Conservation (phyloP, 2,888 invertebrate genomes). For the Fabriciana adippe region DNA sequence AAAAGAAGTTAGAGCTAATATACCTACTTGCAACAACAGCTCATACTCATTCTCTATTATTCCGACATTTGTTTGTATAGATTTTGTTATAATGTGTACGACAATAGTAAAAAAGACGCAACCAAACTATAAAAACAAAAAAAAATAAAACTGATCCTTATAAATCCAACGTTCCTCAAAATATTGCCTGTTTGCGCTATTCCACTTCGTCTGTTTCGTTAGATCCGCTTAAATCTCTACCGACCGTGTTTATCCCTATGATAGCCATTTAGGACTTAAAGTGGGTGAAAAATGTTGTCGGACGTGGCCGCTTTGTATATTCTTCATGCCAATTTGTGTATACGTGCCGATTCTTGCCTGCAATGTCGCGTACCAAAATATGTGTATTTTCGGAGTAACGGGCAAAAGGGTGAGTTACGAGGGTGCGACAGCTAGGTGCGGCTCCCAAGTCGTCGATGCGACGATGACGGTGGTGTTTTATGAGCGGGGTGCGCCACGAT, state of each 20-base stretch:
- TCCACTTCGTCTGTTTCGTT: slow-evolving; percentile 42
- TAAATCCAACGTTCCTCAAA: slow-evolving; percentile 43
- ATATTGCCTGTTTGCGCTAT: slow-evolving; percentile 44
- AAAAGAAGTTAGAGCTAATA: slow-evolving; percentile 53
- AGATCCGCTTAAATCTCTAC: slow-evolving; percentile 42
- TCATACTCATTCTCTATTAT: background rate
- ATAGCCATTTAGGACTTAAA: slow-evolving; percentile 47
- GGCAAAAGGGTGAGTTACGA: slow-evolving; percentile 56
- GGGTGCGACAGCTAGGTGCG: slow-evolving; percentile 74
- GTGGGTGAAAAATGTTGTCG: slow-evolving; percentile 42
- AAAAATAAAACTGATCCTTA: slow-evolving; percentile 39
- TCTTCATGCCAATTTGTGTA: slow-evolving; percentile 37
- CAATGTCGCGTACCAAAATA: slow-evolving; percentile 24
- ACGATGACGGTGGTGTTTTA: slow-evolving; percentile 76
- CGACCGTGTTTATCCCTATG: slow-evolving; percentile 46
- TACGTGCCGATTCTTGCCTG: slow-evolving; percentile 26
- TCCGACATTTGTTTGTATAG: too few relatives aligned
- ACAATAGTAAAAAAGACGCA: slow-evolving; percentile 7
- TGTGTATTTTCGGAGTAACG: slow-evolving; percentile 30
- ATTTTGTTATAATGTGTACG: too few relatives aligned
- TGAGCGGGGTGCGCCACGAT: slow-evolving; percentile 72
- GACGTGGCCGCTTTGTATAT: slow-evolving; percentile 36
- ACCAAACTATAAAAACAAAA: slow-evolving; percentile 19
- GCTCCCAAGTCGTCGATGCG: slow-evolving; percentile 63
- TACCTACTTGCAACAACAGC: slow-evolving; percentile 54